Conservation (phyloP, 2,797 vertebrate genomes). For the Labeo calbasu region DNA sequence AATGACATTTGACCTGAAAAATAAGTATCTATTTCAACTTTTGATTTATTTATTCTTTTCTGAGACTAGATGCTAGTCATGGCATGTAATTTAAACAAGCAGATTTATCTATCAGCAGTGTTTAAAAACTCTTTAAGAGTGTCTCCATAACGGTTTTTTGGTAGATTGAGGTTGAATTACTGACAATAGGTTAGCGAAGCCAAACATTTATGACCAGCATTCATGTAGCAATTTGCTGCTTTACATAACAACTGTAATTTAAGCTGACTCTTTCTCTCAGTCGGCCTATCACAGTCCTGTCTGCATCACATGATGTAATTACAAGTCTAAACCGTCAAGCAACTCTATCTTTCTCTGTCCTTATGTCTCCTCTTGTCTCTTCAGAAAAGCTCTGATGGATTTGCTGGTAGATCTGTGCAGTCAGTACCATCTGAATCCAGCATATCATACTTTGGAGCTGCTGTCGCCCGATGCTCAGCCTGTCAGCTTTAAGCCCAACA, state of each 20-base stretch:
- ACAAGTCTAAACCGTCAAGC: slow-evolving; percentile 58
- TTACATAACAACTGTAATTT: slow-evolving; percentile 52
- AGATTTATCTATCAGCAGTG: background rate
- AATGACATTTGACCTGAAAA: slow-evolving; percentile 1
- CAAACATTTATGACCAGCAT: slow-evolving; percentile 30
- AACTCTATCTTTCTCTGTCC: slow-evolving; percentile 59
- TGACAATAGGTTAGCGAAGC: slow-evolving; percentile 16
- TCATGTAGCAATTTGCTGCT: slow-evolving; percentile 45
- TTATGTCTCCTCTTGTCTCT: slow-evolving; percentile 39
- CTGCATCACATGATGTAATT: slow-evolving; percentile 61
- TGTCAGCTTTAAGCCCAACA: slow-evolving; percentile 92
- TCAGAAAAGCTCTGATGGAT: slow-evolving; percentile 97
- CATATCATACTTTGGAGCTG: slow-evolving; percentile 89
- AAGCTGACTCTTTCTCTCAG: slow-evolving; percentile 18
- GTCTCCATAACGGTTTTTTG: background rate
- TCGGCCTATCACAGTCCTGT: slow-evolving; percentile 23
- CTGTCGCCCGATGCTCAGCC: slow-evolving; percentile 78
- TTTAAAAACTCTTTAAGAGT: background rate
- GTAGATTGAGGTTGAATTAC: slow-evolving; percentile 1
- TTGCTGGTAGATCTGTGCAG: slow-evolving; percentile 92
- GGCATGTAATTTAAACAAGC: background rate
- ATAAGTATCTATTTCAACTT: background rate
- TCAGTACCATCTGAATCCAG: slow-evolving; percentile 89
- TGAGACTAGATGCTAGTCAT: background rate
- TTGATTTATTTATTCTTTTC: background rate